Percentiles rank a stretch among this genome's conserved stretches.
Evolutionary conservation across 2,113 vertebrate species (phyloP).

Genomic region (Spheniscus mendiculus): DNA sequence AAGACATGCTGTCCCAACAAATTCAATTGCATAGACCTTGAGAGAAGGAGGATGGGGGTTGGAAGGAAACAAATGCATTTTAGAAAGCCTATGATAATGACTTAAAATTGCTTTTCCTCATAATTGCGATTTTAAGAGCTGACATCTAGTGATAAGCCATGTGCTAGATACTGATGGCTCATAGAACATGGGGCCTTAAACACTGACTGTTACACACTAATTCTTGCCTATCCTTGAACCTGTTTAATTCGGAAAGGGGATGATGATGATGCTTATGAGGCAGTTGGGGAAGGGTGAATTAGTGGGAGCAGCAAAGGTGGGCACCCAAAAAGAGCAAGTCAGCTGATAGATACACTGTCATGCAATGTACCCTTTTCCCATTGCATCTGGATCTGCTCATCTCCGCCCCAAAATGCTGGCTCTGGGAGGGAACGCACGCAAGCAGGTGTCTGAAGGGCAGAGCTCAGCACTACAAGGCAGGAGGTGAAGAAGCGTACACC

Average conservation of each 20-base stretch:
- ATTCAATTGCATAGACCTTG: neutral
- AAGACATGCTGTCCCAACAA: slow-evolving; percentile 18
- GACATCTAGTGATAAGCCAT: slow-evolving; percentile 42
- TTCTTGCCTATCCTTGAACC: neutral
- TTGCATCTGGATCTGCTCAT: neutral
- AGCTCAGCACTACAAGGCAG: neutral
- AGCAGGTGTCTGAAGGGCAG: neutral
- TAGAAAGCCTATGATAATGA: slow-evolving; percentile 46
- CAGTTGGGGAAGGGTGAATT: neutral
- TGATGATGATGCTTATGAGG: neutral
- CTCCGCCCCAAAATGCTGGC: neutral
- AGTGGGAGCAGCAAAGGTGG: neutral
- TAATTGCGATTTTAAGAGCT: slow-evolving; percentile 49
- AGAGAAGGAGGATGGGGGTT: neutral
- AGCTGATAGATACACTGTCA: neutral
- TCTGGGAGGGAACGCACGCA: rapidly evolving
- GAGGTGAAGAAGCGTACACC: neutral
- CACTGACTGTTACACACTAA: neutral
- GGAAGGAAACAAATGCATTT: slow-evolving; percentile 38
- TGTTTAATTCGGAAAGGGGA: neutral
- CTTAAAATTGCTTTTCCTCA: slow-evolving; percentile 49
- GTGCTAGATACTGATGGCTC: neutral
- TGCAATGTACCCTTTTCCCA: neutral
- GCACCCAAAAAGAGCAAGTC: neutral
- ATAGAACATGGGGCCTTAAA: neutral